phyloP scores from a whole-genome alignment of 2,888 invertebrate species.

The Dicyrtomina minuta region DNA sequence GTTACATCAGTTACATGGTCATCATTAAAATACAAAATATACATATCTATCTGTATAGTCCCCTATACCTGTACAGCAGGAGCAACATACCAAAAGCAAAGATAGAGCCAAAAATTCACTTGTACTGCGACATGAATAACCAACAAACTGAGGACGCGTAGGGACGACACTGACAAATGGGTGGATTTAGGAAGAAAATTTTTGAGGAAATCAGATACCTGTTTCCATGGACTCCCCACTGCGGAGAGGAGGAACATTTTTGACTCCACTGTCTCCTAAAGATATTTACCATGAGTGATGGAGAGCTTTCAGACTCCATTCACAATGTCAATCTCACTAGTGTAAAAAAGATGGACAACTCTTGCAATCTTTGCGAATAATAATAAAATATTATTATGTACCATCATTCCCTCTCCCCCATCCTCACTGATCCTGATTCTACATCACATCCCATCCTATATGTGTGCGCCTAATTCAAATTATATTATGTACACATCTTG shows the following conservation, averaged over 20 bases:
- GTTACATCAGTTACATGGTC: too few species aligned
- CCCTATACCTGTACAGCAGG: not conserved
- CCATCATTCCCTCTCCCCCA: too few species aligned
- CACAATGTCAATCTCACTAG: too few species aligned
- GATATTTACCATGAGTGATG: slow-evolving; percentile 17
- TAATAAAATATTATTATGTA: too few species aligned
- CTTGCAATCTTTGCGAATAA: too few species aligned
- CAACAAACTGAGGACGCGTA: slow-evolving; percentile 15
- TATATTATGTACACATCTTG: too few species aligned
- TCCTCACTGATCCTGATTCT: too few species aligned
- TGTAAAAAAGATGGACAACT: too few species aligned
- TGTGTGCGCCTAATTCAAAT: too few species aligned
- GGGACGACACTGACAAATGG: slow-evolving; percentile 37
- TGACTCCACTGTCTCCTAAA: slow-evolving; percentile 15
- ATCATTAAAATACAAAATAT: not conserved
- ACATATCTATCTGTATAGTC: not conserved
- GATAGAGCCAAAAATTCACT: too few species aligned
- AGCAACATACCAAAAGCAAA: not conserved
- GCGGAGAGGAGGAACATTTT: slow-evolving; percentile 22
- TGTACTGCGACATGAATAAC: slow-evolving; percentile 27
- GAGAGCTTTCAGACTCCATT: slow-evolving; percentile 2
- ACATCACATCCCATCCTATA: too few species aligned
- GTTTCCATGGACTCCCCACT: slow-evolving; percentile 23
- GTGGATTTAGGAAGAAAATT: slow-evolving; percentile 33
- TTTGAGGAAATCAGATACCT: slow-evolving; percentile 36